Evolutionary conservation across 2,888 invertebrate species (phyloP), one percentile per base, ranked within the genome.

Genomic region (Petrolisthes cinctipes): DNA sequence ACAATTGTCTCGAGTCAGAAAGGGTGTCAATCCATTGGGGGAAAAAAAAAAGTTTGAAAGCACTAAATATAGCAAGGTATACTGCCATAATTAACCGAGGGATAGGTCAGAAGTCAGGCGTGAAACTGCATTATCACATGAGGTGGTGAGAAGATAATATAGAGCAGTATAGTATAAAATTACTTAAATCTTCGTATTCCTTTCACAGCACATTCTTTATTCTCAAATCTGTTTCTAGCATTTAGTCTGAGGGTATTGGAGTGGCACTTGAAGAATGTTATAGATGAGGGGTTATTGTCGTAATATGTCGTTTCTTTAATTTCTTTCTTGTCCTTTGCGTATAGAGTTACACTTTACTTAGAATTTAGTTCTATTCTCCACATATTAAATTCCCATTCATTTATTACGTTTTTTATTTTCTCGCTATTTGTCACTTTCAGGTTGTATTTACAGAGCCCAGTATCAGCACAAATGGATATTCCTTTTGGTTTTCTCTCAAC

Each of bases 231-330:
- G n/a, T 73, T 73, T 73, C 73, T 6, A n/a, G 5, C 73, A 73
- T 73, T 73, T 73, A 73, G 73, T 73, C 20, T 73, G 17, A 73
- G 73, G 6, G 73, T 73, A n/a, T 73, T 73, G 17, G 73, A 73
- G 73, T 20, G 73, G n/a, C 73, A 73, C n/a, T n/a, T 6, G 20
- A 73, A 73, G 20, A 73, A 73, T 6, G n/a, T 73, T n/a, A n/a
- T n/a, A 11, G 73, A 6, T 73, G 73, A 14, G 6, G 73, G 73
- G 5, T n/a, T 20, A 73, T 14, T 73, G 61, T 61, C 6, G 61
- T 61, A 61, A 14, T 9, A 14, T 61, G 6, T 6, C 6, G 61
- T 9, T 61, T 61, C 61, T 20, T n/a, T 73, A 11, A 73, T 11
- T n/a, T 14, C n/a, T 73, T 73, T 73, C 73, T 73, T 73, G 11